phyloP scores from a whole-genome alignment of 2,797 vertebrate species.

The Cossypha polioptera region DNA sequence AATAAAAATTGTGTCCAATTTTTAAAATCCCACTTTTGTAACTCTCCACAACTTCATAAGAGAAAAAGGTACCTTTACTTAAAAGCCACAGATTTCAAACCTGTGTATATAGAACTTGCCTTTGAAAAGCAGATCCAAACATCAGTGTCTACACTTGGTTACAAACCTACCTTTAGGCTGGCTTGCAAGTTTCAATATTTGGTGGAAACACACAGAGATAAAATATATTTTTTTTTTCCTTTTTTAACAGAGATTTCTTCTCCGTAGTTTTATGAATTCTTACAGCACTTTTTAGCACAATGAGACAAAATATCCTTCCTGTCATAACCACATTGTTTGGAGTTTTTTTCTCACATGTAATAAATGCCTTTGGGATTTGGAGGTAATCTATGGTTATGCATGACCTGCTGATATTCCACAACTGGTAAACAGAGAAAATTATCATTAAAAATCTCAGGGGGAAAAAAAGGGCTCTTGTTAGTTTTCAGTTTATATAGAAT shows the following conservation, averaged over 20 bases:
- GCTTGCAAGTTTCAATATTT: neutral
- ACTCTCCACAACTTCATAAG: neutral
- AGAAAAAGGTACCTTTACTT: neutral
- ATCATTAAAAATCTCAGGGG: neutral
- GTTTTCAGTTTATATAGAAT: neutral
- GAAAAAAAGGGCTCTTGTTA: neutral
- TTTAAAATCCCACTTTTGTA: neutral
- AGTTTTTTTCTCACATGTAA: neutral
- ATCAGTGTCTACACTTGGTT: neutral
- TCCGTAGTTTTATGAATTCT: neutral
- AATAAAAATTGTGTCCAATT: neutral
- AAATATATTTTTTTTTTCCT: neutral
- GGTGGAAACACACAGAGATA: neutral
- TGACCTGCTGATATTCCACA: neutral
- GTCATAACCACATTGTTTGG: neutral
- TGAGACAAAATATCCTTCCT: neutral
- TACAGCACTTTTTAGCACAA: neutral
- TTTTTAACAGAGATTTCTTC: neutral
- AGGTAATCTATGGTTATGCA: neutral
- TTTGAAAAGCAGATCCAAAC: neutral
- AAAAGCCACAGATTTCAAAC: neutral
- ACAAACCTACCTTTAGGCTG: neutral
- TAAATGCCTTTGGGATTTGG: neutral
- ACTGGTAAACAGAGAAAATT: neutral
- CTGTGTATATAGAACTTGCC: neutral